These are phyloP conservation scores for Gryllus longicercus DNA, from an alignment of 2,888 invertebrate genomes.

Conservation along the genomic window DNA sequence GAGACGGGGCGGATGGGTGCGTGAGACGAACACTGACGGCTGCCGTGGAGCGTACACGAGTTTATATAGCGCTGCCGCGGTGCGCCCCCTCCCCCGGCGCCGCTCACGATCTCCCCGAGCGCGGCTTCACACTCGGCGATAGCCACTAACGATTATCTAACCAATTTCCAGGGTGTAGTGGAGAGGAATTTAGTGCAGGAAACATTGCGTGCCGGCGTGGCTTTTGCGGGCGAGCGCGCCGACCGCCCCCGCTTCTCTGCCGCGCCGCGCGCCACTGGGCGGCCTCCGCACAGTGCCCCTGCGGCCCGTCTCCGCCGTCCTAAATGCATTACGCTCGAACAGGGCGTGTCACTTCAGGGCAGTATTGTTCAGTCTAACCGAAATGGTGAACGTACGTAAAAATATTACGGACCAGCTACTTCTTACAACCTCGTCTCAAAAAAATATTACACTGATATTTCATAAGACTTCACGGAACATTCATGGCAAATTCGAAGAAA, in stretches of 20 bases:
- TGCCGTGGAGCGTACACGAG: background rate
- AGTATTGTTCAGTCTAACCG: no score
- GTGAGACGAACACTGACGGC: background rate
- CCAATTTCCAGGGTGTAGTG: background rate
- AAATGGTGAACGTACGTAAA: no score
- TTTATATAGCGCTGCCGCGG: background rate
- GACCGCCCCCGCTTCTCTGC: background rate
- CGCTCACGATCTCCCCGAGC: background rate
- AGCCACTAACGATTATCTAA: constrained; percentile 2
- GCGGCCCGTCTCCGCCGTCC: no score
- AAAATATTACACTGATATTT: no score
- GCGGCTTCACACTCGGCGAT: background rate
- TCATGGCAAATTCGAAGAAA: no score
- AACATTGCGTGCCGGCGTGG: constrained; percentile 17
- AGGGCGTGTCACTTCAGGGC: no score
- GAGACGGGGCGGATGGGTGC: background rate
- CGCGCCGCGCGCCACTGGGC: background rate
- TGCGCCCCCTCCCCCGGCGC: background rate
- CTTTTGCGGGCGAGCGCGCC: background rate
- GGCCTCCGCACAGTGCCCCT: no score
- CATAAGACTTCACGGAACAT: no score
- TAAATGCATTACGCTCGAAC: no score
- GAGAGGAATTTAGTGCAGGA: background rate
- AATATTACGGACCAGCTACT: no score
- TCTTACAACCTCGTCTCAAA: no score